Percentiles rank a stretch among this genome's conserved stretches.
Evolutionary conservation across 2,113 vertebrate species (phyloP).

Genomic region (Gobius niger): DNA sequence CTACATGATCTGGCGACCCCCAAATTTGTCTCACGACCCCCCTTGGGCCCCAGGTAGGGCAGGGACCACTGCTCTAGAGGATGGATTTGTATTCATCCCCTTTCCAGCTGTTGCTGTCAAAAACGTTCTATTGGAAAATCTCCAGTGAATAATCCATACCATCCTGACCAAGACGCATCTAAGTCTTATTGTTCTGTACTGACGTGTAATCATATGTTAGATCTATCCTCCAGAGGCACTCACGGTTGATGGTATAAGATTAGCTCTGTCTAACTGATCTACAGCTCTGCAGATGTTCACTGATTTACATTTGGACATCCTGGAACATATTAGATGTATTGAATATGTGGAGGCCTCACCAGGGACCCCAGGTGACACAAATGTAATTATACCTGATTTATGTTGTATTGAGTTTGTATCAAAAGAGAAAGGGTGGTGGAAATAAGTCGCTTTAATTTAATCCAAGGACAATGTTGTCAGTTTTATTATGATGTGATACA

Average conservation of each 20-base stretch:
- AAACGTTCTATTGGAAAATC: too few relatives aligned
- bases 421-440: neutral
- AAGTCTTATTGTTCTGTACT: neutral
- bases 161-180: neutral
- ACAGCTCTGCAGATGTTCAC: slow-evolving; percentile 8
- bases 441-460: neutral
- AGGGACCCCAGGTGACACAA: neutral
- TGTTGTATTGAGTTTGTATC: slow-evolving; percentile 14
- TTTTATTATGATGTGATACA: neutral
- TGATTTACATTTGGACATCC: slow-evolving; percentile 24
- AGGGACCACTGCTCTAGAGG: too few relatives aligned
- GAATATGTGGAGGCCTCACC: slow-evolving; percentile 17
- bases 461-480: neutral
- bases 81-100: too few relatives aligned
- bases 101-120: too few relatives aligned
- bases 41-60: too few relatives aligned
- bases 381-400: slow-evolving; percentile 18
- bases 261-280: slow-evolving; percentile 47
- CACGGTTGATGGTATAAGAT: slow-evolving; percentile 29
- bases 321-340: slow-evolving; percentile 11
- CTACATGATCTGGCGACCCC: too few relatives aligned
- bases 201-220: slow-evolving; percentile 6
- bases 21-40: too few relatives aligned
- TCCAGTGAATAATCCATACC: too few relatives aligned
- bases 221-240: slow-evolving; percentile 15